phyloP scores from a whole-genome alignment of 2,888 invertebrate genomes.

The Pedicia rivosa region DNA sequence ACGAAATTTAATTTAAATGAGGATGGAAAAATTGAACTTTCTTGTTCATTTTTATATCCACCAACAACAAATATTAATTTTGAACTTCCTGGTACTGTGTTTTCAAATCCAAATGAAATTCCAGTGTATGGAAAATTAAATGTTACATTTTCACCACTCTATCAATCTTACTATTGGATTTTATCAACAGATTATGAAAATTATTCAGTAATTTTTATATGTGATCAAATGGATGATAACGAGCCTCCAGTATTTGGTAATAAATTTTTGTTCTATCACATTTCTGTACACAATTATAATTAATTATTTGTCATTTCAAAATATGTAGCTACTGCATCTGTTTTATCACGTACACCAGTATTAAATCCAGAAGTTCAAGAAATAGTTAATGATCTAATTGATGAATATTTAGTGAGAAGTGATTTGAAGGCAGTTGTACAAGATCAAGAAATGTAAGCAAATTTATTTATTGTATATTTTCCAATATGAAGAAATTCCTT shows the following conservation, averaged over 20 bases:
- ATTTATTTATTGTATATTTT: too few species aligned
- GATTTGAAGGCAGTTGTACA: background rate
- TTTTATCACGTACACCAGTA: constrained; percentile 2
- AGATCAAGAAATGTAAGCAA: constrained; percentile 2
- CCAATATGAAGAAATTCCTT: too few species aligned
- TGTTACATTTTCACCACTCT: constrained; percentile 1
- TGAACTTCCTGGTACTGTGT: background rate
- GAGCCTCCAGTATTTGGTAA: constrained; percentile 2
- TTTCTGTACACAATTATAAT: too few species aligned
- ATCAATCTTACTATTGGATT: constrained; percentile 3
- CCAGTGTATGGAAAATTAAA: constrained; percentile 6
- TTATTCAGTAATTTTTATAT: constrained; percentile 1
- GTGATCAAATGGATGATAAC: background rate
- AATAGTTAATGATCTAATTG: background rate
- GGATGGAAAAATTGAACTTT: constrained; percentile 1
- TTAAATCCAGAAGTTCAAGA: background rate
- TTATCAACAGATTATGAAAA: constrained; percentile 2
- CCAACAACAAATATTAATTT: background rate
- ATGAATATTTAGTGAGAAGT: constrained; percentile 1
- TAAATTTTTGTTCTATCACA: too few species aligned
- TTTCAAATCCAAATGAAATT: constrained; percentile 1
- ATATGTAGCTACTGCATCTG: too few species aligned
- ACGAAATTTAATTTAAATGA: background rate
- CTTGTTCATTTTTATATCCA: background rate
- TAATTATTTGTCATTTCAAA: too few species aligned